Base-by-base conservation (phyloP, 2,113 vertebrate genomes). In the Salvelinus namaycush region DNA sequence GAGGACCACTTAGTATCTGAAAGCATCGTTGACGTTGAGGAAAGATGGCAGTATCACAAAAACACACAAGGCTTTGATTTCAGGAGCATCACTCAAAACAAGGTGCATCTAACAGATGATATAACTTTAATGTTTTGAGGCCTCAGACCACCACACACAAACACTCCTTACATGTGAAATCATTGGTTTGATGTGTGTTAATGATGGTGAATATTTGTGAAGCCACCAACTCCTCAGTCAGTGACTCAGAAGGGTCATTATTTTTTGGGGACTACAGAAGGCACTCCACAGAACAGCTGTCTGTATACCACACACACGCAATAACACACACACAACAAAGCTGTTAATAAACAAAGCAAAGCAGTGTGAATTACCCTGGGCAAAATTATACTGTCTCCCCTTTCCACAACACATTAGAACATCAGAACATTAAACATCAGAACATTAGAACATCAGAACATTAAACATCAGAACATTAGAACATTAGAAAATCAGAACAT, bases 211-310 rank as follows among this genome's bases (percentile, higher is more conserved):
- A 80, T 48, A 76, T 83, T 67, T 84, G 76, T 77, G 70, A 84
- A 70, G 74, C 79, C 68, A 75, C 78, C 26, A 78, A 83, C 71
- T 83, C 84, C 77, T 78, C 70, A 77, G 77, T 76, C 85, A 71
- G 78, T 64, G 69, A 75, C 26, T 75, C 79, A 80, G 83, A 80
- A 81, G 73, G 77, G 60, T 76, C 12, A 54, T 54, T 54, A 54
- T 54, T 16, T 54, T 54, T 14, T 18, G 18, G 16, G 51, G 4
- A 54, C 51, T 54, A 18, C 16, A 16, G 51, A 54, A 54, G 12
- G 14, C 5, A 54, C 14, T 16, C 51, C 16, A 54, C 1, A 54
- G 51, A 18, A 54, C 51, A 54, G 51, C 16, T 54, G 14, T 14
- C 51, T 54, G 51, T 54, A 14, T 18, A 54, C 14, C 51, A 16